These are phyloP conservation scores for Adelges cooleyi DNA, from an alignment of 1,140 invertebrate species.

Conservation along the genomic window DNA sequence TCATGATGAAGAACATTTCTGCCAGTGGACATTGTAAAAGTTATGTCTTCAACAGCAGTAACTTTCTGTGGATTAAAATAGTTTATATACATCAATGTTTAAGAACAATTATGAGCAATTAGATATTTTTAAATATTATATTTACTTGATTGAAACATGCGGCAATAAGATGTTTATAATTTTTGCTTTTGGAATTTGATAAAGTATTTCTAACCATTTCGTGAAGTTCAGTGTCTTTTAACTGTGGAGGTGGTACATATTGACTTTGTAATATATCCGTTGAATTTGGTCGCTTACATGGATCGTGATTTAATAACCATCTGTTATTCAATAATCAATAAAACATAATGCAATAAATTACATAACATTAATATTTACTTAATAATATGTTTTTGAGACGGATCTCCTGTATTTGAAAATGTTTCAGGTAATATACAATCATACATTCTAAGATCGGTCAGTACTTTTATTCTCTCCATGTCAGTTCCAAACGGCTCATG, in stretches of 20 bases:
- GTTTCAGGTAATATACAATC: slow-evolving; percentile 57
- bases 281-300: slow-evolving; percentile 65
- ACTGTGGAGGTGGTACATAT: slow-evolving; percentile 56
- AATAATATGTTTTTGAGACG: slow-evolving; percentile 40
- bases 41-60: slow-evolving; percentile 55
- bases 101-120: too few species aligned
- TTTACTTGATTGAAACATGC: slow-evolving; percentile 52
- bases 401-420: slow-evolving; percentile 41
- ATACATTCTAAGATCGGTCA: slow-evolving; percentile 53
- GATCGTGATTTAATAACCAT: slow-evolving; percentile 77
- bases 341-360: background rate
- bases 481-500: slow-evolving; percentile 65
- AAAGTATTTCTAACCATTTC: slow-evolving; percentile 65
- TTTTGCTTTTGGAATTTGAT: slow-evolving; percentile 65
- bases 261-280: slow-evolving; percentile 68
- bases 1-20: slow-evolving; percentile 33
- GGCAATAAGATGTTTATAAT: slow-evolving; percentile 63
- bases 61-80: slow-evolving; percentile 40
- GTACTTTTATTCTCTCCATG: slow-evolving; percentile 76
- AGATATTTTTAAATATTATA: background rate
- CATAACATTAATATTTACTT: slow-evolving; percentile 36
- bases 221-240: slow-evolving; percentile 67
- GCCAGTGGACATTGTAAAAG: slow-evolving; percentile 49
- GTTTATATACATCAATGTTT: too few species aligned
- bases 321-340: slow-evolving; percentile 36